Percentiles rank a stretch among this genome's conserved stretches.
phyloP scores from a whole-genome alignment of 2,113 vertebrate species.

The Lophius piscatorius region DNA sequence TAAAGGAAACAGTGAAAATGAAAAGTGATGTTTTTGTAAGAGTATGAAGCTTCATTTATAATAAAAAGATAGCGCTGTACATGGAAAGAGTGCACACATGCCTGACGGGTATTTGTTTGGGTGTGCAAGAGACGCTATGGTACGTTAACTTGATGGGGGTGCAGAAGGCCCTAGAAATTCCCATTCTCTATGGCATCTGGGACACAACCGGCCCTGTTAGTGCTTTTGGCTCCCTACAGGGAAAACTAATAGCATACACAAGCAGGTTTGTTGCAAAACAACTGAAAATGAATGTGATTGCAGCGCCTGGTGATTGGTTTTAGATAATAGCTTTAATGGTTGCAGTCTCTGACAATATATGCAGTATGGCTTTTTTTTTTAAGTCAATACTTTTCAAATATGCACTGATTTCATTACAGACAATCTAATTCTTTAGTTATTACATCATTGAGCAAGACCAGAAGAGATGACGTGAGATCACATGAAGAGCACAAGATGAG shows the following conservation, averaged over 20 bases:
- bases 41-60: neutral
- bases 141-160: constrained; percentile 11
- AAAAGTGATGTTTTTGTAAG: too few species aligned
- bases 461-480: constrained; percentile 30
- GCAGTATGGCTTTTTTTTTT: neutral
- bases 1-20: too few species aligned
- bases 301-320: neutral
- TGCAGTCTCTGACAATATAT: neutral
- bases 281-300: constrained; percentile 14
- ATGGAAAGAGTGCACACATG: constrained; percentile 21
- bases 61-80: constrained; percentile 13
- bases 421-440: neutral
- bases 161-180: constrained; percentile 70
- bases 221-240: constrained; percentile 22
- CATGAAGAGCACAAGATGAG: constrained; percentile 34
- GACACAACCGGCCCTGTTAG: constrained; percentile 36
- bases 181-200: constrained; percentile 2
- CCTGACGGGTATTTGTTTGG: constrained; percentile 3
- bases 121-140: neutral
- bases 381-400: neutral
- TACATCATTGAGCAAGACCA: neutral
- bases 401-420: neutral
- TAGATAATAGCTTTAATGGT: neutral
- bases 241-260: constrained; percentile 59
- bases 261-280: constrained; percentile 61